A percentile compares a stretch with the other conserved stretches of the same genome.
These are phyloP conservation scores for Drosophila merina DNA, from an alignment of 2,888 invertebrate species.

Conservation along the genomic window DNA sequence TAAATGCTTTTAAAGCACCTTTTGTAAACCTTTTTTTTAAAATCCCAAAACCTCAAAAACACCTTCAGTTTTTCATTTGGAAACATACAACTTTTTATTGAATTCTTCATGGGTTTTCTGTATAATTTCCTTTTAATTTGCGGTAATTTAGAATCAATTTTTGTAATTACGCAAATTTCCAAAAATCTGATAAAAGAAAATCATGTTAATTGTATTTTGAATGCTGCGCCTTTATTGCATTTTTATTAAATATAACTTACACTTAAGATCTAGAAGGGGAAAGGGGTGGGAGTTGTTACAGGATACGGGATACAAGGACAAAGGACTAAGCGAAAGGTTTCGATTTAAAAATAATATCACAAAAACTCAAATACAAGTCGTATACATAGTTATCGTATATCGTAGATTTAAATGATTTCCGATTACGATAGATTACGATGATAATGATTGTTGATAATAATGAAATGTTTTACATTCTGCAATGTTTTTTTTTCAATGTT, in stretches of 20 bases:
- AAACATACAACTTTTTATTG: too few relatives aligned
- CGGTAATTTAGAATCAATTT: too few relatives aligned
- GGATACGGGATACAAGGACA: constrained; percentile 22
- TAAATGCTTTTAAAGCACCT: too few relatives aligned
- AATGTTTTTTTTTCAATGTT: neutral
- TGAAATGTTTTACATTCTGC: constrained; percentile 51
- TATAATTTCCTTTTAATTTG: too few relatives aligned
- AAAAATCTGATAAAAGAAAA: constrained; percentile 16
- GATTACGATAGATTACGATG: constrained; percentile 2
- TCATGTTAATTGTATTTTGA: constrained; percentile 23
- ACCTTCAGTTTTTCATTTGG: too few relatives aligned
- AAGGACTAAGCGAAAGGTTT: constrained; percentile 61
- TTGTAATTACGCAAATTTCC: neutral
- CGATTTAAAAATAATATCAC: constrained; percentile 75
- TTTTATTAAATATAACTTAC: constrained; percentile 35
- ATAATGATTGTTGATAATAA: constrained; percentile 18
- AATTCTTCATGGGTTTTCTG: too few relatives aligned
- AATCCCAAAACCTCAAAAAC: too few relatives aligned
- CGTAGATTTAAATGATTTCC: constrained; percentile 16
- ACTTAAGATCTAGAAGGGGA: constrained; percentile 22
- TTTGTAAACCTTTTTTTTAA: too few relatives aligned
- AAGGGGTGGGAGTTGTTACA: constrained; percentile 9
- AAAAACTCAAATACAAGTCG: constrained; percentile 77
- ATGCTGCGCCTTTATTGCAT: constrained; percentile 44
- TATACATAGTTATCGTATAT: constrained; percentile 57